Evolutionary conservation across 2,888 invertebrate genomes (phyloP).

Genomic region (Amblyteles armatorius): DNA sequence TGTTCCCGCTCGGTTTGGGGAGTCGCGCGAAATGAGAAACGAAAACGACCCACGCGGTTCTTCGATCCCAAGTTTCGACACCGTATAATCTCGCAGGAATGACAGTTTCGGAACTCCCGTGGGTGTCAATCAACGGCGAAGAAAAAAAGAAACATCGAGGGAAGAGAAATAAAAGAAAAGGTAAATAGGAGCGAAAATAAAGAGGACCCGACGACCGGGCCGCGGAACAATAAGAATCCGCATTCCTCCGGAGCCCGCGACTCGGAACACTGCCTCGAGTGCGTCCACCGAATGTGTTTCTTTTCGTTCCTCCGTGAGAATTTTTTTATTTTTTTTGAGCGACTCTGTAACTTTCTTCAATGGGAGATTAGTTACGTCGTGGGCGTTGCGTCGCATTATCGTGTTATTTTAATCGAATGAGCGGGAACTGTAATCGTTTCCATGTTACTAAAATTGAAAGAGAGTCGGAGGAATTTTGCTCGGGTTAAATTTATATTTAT

Average conservation of each 20-base stretch:
- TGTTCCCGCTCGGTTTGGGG: background rate
- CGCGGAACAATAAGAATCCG: constrained; percentile 42
- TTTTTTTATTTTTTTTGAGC: background rate
- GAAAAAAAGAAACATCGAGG: constrained; percentile 37
- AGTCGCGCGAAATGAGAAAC: constrained; percentile 25
- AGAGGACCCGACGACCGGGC: constrained; percentile 12
- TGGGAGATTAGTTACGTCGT: background rate
- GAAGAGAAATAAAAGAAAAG: constrained; percentile 15
- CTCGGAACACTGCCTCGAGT: constrained; percentile 7
- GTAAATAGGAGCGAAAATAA: constrained; percentile 24
- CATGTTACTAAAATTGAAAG: background rate
- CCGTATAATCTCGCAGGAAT: constrained; percentile 53
- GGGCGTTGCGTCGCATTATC: background rate
- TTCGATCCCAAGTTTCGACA: constrained; percentile 56
- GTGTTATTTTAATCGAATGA: background rate
- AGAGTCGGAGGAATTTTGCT: background rate
- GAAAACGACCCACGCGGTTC: constrained; percentile 61
- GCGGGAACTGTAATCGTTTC: background rate
- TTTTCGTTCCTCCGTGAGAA: background rate
- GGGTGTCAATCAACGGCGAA: constrained; percentile 62
- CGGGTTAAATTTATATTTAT: too few relatives aligned
- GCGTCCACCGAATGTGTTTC: constrained; percentile 49
- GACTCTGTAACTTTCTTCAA: background rate
- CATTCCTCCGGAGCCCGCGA: constrained; percentile 27
- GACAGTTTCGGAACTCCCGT: constrained; percentile 57